A percentile compares a stretch with the other conserved stretches of the same genome.
Conservation (phyloP, 2,888 invertebrate genomes). For the Odontocerum albicorne region DNA sequence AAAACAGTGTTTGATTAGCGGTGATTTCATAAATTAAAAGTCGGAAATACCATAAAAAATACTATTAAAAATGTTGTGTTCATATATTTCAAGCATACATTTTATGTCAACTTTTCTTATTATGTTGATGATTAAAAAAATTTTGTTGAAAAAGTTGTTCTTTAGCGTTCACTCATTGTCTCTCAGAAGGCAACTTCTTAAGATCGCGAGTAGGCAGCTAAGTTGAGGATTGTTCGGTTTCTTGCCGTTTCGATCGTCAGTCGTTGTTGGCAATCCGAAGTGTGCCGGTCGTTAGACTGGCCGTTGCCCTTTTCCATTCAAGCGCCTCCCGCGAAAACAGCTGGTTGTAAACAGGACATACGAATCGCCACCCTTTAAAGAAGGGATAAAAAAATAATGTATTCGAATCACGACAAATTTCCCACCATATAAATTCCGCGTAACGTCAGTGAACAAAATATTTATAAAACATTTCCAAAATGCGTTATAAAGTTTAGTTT, state of each 20-base stretch:
- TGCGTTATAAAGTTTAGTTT: conserved; percentile 21
- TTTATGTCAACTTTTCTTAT: too few relatives aligned
- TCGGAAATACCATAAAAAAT: too few relatives aligned
- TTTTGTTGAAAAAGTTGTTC: too few relatives aligned
- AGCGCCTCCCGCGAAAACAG: conserved; percentile 15
- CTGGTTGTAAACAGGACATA: conserved; percentile 3
- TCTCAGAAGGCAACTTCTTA: too few relatives aligned
- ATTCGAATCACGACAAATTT: conserved; percentile 24
- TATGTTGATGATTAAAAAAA: too few relatives aligned
- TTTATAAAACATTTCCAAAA: conserved; percentile 1
- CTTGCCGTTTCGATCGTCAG: conserved; percentile 10
- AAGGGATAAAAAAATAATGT: conserved; percentile 16
- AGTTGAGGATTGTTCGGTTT: too few relatives aligned
- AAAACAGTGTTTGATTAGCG: too few relatives aligned
- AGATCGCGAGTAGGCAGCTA: too few relatives aligned
- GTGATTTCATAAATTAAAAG: too few relatives aligned
- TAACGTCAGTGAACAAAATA: background rate
- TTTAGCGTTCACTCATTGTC: too few relatives aligned
- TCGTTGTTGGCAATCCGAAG: conserved; percentile 6
- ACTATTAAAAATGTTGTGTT: too few relatives aligned
- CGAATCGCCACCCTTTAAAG: background rate
- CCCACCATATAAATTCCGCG: conserved; percentile 1
- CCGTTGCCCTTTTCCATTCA: background rate
- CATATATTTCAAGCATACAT: too few relatives aligned
- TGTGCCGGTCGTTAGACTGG: conserved; percentile 8